Conservation (phyloP, 2,888 invertebrate genomes). For the Ophion slaviceki region DNA sequence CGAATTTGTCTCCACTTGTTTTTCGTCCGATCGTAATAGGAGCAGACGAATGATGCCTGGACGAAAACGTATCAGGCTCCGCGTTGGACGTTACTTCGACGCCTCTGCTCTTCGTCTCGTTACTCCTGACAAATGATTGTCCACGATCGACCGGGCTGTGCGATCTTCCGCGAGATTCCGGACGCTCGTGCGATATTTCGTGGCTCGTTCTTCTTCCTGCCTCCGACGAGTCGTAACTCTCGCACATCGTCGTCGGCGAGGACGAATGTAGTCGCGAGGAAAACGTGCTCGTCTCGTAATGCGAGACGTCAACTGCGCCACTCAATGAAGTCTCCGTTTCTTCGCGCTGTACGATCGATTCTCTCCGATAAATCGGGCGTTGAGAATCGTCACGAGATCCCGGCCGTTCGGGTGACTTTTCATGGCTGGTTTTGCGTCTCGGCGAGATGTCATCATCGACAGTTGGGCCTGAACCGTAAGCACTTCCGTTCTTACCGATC, state of each 20-base stretch:
- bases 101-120: neutral
- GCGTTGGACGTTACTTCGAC: neutral
- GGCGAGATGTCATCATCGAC: neutral
- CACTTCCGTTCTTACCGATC: neutral
- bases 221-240: conserved; percentile 8
- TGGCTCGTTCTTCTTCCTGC: conserved; percentile 6
- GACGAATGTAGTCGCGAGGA: conserved; percentile 38
- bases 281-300: conserved; percentile 46
- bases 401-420: conserved; percentile 34
- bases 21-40: neutral
- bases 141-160: conserved; percentile 31
- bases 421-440: conserved; percentile 6
- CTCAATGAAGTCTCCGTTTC: neutral
- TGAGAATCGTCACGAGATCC: conserved; percentile 28
- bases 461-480: neutral
- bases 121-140: conserved; percentile 13
- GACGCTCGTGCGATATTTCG: conserved; percentile 37
- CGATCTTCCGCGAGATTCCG: conserved; percentile 42
- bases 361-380: conserved; percentile 29
- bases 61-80: neutral
- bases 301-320: neutral
- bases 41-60: neutral
- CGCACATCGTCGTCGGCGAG: conserved; percentile 9
- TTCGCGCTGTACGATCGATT: conserved; percentile 36
- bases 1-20: neutral